Conservation (phyloP, 2,113 vertebrate genomes). For the Pristiophorus japonicus region DNA sequence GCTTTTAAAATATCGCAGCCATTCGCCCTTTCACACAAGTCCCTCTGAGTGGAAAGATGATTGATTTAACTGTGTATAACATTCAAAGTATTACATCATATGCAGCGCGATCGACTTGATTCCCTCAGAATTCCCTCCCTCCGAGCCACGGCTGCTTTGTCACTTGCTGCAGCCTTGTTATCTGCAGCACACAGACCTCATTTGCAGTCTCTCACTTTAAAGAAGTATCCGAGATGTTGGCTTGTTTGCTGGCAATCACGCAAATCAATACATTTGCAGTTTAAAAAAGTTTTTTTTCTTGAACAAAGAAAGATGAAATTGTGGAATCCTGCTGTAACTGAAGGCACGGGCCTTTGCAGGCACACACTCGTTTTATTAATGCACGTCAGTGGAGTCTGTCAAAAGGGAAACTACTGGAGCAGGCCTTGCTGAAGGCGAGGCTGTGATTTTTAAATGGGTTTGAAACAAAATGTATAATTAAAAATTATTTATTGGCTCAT, state of each 20-base stretch:
- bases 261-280: neutral
- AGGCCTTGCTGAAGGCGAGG: neutral
- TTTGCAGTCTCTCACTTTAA: conserved; percentile 25
- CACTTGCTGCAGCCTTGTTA: neutral
- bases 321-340: neutral
- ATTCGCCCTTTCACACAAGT: neutral
- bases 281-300: conserved; percentile 12
- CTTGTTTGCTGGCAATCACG: neutral
- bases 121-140: conserved; percentile 9
- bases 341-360: neutral
- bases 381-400: neutral
- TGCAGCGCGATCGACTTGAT: neutral
- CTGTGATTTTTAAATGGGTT: conserved; percentile 1
- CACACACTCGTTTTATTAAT: neutral
- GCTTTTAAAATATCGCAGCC: conserved; percentile 2
- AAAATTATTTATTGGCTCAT: conserved; percentile 4
- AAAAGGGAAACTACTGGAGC: neutral
- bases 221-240: neutral
- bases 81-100: neutral
- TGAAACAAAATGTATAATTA: neutral
- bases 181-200: conserved; percentile 23
- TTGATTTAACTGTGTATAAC: neutral
- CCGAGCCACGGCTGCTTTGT: neutral
- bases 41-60: neutral
- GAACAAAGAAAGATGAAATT: neutral